A percentile compares a stretch with the other conserved stretches of the same genome.
Conservation (phyloP, 2,113 vertebrate species). For the Pangasianodon hypophthalmus region DNA sequence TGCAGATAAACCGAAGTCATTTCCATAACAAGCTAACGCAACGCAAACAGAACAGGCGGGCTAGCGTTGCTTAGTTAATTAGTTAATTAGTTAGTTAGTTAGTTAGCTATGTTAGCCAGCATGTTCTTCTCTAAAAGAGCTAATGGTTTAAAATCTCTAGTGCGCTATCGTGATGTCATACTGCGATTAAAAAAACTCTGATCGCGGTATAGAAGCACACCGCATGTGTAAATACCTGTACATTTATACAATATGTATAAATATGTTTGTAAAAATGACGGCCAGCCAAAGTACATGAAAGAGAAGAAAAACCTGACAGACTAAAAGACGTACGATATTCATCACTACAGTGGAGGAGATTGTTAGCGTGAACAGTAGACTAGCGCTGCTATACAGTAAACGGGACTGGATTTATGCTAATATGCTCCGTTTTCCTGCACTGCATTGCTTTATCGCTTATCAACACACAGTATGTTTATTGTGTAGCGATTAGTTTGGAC, state of each 20-base stretch:
- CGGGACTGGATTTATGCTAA: conserved; percentile 29
- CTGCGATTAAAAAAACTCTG: neutral
- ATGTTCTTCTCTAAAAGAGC: neutral
- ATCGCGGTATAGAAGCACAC: neutral
- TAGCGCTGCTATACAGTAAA: conserved; percentile 1
- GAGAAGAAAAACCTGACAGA: neutral
- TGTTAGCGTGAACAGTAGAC: neutral
- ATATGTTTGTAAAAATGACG: conserved; percentile 20
- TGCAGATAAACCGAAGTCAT: neutral
- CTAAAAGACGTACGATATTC: neutral
- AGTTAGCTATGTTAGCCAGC: neutral
- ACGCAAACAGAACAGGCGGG: neutral
- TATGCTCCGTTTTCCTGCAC: conserved; percentile 13
- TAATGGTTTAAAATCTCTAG: neutral
- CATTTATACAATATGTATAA: conserved; percentile 16
- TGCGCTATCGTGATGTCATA: neutral
- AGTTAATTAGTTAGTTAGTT: neutral
- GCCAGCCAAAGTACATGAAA: neutral
- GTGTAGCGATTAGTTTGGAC: neutral
- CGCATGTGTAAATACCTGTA: conserved; percentile 18
- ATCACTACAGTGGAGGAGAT: neutral
- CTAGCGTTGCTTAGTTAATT: neutral
- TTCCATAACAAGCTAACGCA: neutral
- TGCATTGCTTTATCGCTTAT: neutral
- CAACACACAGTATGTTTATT: neutral